A percentile compares a stretch with the other conserved stretches of the same genome.
Evolutionary conservation across 2,113 vertebrate species (phyloP).

Genomic region (Apteryx mantelli): DNA sequence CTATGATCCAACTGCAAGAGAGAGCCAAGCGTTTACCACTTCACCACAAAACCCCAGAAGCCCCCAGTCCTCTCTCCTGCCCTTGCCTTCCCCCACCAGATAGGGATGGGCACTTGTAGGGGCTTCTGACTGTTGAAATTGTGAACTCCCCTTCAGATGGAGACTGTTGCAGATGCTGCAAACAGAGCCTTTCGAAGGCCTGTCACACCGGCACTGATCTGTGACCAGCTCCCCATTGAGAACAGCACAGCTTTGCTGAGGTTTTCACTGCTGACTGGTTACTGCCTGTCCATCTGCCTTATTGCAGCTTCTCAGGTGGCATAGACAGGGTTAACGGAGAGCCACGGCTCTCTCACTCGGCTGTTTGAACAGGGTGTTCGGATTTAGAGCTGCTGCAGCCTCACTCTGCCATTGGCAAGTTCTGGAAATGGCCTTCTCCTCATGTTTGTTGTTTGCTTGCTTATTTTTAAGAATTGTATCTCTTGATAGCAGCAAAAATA

Average conservation of each 20-base stretch:
- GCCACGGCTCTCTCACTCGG: fast-evolving
- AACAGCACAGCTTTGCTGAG: background rate
- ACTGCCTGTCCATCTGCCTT: too few relatives aligned
- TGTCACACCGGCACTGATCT: background rate
- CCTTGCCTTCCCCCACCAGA: background rate
- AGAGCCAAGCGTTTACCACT: too few relatives aligned
- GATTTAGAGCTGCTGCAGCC: background rate
- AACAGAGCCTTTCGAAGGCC: background rate
- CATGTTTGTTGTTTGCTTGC: background rate
- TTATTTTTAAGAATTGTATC: background rate
- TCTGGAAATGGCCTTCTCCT: too few relatives aligned
- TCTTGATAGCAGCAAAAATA: background rate
- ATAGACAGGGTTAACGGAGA: background rate
- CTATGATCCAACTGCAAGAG: background rate
- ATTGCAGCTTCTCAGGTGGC: fast-evolving
- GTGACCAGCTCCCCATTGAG: fast-evolving
- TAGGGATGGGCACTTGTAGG: background rate
- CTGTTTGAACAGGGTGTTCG: background rate
- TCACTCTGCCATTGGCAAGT: fast-evolving
- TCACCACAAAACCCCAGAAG: background rate
- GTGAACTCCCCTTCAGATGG: too few relatives aligned
- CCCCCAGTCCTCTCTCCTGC: background rate
- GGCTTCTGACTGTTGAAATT: too few relatives aligned
- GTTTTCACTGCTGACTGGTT: background rate
- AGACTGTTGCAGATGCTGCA: background rate